Percentiles rank a stretch among this genome's conserved stretches.
phyloP scores from a whole-genome alignment of 2,113 vertebrate genomes.

The Gorilla gorilla region DNA sequence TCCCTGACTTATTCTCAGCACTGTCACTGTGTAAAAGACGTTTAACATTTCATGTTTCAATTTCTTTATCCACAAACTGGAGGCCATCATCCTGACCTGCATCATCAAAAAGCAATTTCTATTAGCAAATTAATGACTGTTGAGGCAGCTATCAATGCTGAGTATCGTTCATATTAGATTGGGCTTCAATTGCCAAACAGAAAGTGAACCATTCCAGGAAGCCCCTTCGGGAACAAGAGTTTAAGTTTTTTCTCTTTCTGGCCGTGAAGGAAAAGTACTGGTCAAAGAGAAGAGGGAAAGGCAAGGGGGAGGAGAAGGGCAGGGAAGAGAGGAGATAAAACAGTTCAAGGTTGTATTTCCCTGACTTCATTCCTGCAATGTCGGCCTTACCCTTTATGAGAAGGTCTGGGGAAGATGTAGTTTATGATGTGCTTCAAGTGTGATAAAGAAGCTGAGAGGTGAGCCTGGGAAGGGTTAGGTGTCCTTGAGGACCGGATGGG shows the following conservation, averaged over 20 bases:
- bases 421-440: constrained; percentile 86
- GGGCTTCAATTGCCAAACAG: constrained; percentile 52
- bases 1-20: background rate
- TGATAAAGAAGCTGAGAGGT: constrained; percentile 83
- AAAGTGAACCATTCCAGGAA: constrained; percentile 69
- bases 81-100: constrained; percentile 64
- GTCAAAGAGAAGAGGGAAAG: constrained; percentile 62
- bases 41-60: constrained; percentile 63
- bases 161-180: constrained; percentile 46
- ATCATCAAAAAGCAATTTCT: constrained; percentile 72
- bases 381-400: constrained; percentile 81
- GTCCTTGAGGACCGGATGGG: constrained; percentile 82
- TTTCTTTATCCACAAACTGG: constrained; percentile 65
- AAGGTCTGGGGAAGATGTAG: constrained; percentile 82
- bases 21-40: constrained; percentile 35
- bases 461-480: constrained; percentile 80
- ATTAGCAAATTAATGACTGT: constrained; percentile 76
- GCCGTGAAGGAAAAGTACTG: constrained; percentile 47
- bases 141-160: constrained; percentile 49
- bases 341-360: constrained; percentile 82
- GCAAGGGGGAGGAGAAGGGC: constrained; percentile 44
- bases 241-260: constrained; percentile 54
- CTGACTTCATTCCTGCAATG: constrained; percentile 81
- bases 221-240: constrained; percentile 46
- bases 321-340: constrained; percentile 75